Conservation (phyloP, 2,888 invertebrate genomes). For the Drosophila imparisetae region DNA sequence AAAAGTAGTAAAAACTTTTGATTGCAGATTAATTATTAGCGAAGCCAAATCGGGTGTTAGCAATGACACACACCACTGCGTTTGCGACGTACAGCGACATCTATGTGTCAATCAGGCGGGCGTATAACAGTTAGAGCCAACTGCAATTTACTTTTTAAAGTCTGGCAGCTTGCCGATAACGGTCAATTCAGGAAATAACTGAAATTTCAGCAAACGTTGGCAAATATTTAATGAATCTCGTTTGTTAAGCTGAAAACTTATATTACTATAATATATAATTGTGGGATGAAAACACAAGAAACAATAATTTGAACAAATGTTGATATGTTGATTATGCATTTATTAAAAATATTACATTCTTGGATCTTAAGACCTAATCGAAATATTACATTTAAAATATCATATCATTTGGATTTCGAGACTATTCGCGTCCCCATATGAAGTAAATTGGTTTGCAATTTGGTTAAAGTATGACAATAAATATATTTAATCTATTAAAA, state of each 20-base stretch:
- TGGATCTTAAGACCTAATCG: constrained; percentile 45
- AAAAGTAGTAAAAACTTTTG: not conserved
- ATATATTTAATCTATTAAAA: constrained; percentile 44
- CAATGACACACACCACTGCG: not conserved
- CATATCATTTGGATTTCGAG: constrained; percentile 37
- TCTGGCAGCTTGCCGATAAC: constrained; percentile 34
- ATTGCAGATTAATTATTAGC: not conserved
- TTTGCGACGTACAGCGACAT: constrained; percentile 11
- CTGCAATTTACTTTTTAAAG: not conserved
- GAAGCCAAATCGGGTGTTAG: not conserved
- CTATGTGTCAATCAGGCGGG: constrained; percentile 8
- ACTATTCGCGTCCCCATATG: constrained; percentile 10
- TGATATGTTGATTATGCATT: constrained; percentile 47
- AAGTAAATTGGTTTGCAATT: constrained; percentile 30
- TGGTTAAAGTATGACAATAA: constrained; percentile 41
- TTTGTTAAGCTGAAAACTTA: not conserved
- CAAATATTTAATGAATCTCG: not conserved
- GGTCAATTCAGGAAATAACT: constrained; percentile 5
- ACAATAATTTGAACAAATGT: not conserved
- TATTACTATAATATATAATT: too few relatives aligned
- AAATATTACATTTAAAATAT: constrained; percentile 52
- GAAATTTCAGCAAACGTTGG: not conserved
- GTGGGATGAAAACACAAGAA: not conserved
- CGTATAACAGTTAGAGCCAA: constrained; percentile 30
- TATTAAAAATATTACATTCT: constrained; percentile 66